phyloP scores from a whole-genome alignment of 1,140 invertebrate genomes.

The Tetramorium alpestre region DNA sequence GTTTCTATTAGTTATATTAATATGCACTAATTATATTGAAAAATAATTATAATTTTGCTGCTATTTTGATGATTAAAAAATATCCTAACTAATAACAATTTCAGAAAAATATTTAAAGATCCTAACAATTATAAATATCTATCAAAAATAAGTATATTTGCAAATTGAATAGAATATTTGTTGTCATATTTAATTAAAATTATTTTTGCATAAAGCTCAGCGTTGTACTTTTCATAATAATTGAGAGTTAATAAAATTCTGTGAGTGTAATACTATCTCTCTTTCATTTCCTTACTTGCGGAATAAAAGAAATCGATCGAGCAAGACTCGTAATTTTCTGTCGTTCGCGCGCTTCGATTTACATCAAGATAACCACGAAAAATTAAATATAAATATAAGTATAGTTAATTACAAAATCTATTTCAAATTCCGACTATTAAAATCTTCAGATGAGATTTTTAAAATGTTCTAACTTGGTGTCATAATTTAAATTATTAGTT shows the following conservation, averaged over 20 bases:
- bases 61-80: slow-evolving; percentile 16
- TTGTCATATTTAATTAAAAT: background rate
- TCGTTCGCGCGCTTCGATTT: slow-evolving; percentile 55
- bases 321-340: slow-evolving; percentile 50
- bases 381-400: background rate
- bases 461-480: background rate
- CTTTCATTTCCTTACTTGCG: slow-evolving; percentile 25
- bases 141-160: background rate
- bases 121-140: background rate
- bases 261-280: slow-evolving; percentile 26
- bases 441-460: background rate
- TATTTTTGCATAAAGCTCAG: background rate
- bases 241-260: slow-evolving; percentile 55
- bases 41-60: background rate
- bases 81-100: background rate
- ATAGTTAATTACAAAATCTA: background rate
- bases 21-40: background rate
- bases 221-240: slow-evolving; percentile 22
- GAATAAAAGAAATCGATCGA: slow-evolving; percentile 35
- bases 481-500: slow-evolving; percentile 5
- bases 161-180: background rate
- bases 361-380: background rate
- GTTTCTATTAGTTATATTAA: background rate
- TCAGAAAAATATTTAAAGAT: background rate
- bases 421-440: background rate